Percentiles rank a stretch among this genome's conserved stretches.
Evolutionary conservation across 2,888 invertebrate species (phyloP).

Genomic region (Pogonocherus hispidulus): DNA sequence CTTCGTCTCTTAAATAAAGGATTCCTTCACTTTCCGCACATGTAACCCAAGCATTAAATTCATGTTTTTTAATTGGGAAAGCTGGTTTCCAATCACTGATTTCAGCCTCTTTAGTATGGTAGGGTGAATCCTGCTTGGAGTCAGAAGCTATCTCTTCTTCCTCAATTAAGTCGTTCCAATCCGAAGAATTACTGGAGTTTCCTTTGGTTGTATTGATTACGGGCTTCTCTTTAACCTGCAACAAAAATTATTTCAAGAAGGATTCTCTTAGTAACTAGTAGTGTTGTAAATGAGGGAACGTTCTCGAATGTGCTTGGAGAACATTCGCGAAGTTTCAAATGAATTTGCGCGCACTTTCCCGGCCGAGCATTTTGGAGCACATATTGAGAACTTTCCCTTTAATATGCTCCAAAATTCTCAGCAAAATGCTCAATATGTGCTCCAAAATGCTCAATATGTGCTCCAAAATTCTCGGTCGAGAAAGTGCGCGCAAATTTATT

Average conservation of each 20-base stretch:
- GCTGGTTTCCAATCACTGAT: constrained; percentile 75
- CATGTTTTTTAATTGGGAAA: constrained; percentile 68
- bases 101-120: constrained; percentile 54
- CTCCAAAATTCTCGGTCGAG: too few relatives aligned
- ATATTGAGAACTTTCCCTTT: too few relatives aligned
- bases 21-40: constrained; percentile 72
- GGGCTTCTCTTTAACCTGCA: neutral
- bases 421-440: too few relatives aligned
- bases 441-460: too few relatives aligned
- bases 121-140: constrained; percentile 67
- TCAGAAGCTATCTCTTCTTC: constrained; percentile 24
- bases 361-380: too few relatives aligned
- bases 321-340: too few relatives aligned
- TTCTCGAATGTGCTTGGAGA: too few relatives aligned
- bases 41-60: constrained; percentile 76
- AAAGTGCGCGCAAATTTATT: too few relatives aligned
- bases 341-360: too few relatives aligned
- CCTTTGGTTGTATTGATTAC: neutral
- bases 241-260: neutral
- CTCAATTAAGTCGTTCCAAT: constrained; percentile 38
- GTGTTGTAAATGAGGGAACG: too few relatives aligned
- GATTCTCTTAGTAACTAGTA: too few relatives aligned
- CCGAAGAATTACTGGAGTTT: neutral
- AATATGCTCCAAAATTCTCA: too few relatives aligned
- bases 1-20: constrained; percentile 65